Evolutionary conservation across 2,888 invertebrate genomes (phyloP).

Genomic region (Branchellion lobata): DNA sequence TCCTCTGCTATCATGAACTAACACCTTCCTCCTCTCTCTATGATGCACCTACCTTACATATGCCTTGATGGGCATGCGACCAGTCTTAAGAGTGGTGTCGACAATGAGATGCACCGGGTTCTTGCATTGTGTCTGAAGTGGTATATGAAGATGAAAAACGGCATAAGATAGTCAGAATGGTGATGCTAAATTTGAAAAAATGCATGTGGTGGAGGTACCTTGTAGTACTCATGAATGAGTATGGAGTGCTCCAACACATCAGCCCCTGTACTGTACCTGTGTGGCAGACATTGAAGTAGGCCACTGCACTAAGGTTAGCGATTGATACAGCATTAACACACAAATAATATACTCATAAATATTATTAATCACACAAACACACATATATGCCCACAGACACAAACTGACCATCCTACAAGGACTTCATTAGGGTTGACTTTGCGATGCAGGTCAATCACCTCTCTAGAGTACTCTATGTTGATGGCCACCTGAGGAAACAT

Average conservation of each 20-base stretch:
- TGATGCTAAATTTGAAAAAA: not conserved
- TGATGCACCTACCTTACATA: conserved; percentile 71
- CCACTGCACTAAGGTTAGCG: not conserved
- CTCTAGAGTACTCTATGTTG: conserved; percentile 92
- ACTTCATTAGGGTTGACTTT: conserved; percentile 88
- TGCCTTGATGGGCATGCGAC: conserved; percentile 88
- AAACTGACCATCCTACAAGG: conserved; percentile 90
- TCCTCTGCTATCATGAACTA: not conserved
- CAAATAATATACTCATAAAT: no score
- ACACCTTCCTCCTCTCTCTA: no score
- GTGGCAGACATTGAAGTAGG: no score
- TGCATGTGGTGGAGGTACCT: not conserved
- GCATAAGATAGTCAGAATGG: not conserved
- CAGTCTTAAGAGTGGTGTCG: conserved; percentile 80
- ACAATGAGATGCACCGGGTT: conserved; percentile 92
- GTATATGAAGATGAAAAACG: not conserved
- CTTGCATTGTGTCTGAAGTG: conserved; percentile 73
- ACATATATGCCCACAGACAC: not conserved
- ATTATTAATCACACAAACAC: no score
- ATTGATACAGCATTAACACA: no score
- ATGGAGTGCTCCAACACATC: conserved; percentile 96
- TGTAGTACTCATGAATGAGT: conserved; percentile 94
- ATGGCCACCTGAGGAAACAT: conserved; percentile 78
- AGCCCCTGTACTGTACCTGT: conserved; percentile 82
- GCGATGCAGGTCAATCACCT: conserved; percentile 87